These are phyloP conservation scores for Teinopalpus imperialis DNA, from an alignment of 2,888 invertebrate species.

Conservation along the genomic window DNA sequence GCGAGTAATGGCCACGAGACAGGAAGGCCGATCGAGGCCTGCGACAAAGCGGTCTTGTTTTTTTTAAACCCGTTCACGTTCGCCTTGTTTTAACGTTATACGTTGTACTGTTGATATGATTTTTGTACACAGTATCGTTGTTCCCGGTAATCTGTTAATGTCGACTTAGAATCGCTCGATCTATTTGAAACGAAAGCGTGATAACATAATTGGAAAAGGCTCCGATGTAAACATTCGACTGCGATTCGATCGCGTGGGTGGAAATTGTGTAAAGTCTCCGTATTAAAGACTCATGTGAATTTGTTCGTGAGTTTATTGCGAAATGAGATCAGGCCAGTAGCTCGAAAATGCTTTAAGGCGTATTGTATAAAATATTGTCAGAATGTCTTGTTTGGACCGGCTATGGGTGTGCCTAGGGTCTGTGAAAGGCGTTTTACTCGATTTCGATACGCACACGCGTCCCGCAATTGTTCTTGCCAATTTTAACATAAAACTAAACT, in stretches of 20 bases:
- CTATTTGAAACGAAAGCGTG: constrained; percentile 55
- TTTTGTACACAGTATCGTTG: constrained; percentile 32
- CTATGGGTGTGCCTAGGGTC: constrained; percentile 40
- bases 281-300: constrained; percentile 8
- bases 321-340: constrained; percentile 11
- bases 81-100: constrained; percentile 34
- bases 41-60: constrained; percentile 59
- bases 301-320: constrained; percentile 24
- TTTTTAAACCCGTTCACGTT: constrained; percentile 36
- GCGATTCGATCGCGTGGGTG: constrained; percentile 6
- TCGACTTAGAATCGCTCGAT: constrained; percentile 42
- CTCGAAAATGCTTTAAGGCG: constrained; percentile 16
- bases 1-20: constrained; percentile 66
- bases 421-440: constrained; percentile 67
- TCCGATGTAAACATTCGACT: constrained; percentile 3
- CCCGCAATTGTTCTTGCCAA: constrained; percentile 44
- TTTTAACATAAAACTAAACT: constrained; percentile 38
- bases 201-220: no score
- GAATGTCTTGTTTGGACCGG: constrained; percentile 14
- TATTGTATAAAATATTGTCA: constrained; percentile 20
- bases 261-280: constrained; percentile 31
- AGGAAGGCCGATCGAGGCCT: constrained; percentile 70
- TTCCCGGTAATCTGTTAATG: constrained; percentile 37
- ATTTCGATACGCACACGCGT: constrained; percentile 57
- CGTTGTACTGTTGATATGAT: constrained; percentile 19